Base-by-base conservation (phyloP, 2,113 vertebrate species). In the Phaetusa simplex region DNA sequence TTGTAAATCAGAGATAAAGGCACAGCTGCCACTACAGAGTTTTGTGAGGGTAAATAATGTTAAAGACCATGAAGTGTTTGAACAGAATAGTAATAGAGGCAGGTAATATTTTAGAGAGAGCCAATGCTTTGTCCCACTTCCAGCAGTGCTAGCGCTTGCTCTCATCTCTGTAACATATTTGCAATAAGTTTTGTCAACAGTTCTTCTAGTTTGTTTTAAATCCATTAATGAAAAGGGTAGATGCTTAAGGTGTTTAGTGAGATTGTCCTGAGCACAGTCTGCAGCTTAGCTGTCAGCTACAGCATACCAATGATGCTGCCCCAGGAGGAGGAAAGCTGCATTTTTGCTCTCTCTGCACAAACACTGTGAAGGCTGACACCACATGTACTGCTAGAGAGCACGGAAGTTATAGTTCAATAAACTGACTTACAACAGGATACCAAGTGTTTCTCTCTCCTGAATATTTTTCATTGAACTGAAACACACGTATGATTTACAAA, bases 161-260 rank as follows among this genome's bases (percentile, higher is more conserved):
- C 65, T 96, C 69, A 56, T 59, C 70, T 82, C 73, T 74, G 52
- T 40, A 79, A 64, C 49, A 8, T 91, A 76, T 73, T 92, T 90
- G 61, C 36, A 69, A 77, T 78, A 86, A 93, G 76, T 59, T 95
- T 69, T 96, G 78, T 85, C 78, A 95, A 91, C 70, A 85, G n/a
- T 16, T 45, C 69, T 89, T 88, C 34, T 36, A 78, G 56, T 64
- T 91, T 89, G 56, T 69, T 95, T 95, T 82, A 91, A 93, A 81
- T 10, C 32, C 2, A 7, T 61, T 95, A 92, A 95, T 89, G 73
- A 84, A 94, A 95, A 93, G 36, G 36, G 58, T 52, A 77, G 86
- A 36, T 73, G 49, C n/a, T 89, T 84, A 53, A 72, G 62, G 53
- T 82, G 53, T 85, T 93, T 80, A 80, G 86, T 49, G 70, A 91